phyloP scores from a whole-genome alignment of 2,797 vertebrate species.

The Prionace glauca region DNA sequence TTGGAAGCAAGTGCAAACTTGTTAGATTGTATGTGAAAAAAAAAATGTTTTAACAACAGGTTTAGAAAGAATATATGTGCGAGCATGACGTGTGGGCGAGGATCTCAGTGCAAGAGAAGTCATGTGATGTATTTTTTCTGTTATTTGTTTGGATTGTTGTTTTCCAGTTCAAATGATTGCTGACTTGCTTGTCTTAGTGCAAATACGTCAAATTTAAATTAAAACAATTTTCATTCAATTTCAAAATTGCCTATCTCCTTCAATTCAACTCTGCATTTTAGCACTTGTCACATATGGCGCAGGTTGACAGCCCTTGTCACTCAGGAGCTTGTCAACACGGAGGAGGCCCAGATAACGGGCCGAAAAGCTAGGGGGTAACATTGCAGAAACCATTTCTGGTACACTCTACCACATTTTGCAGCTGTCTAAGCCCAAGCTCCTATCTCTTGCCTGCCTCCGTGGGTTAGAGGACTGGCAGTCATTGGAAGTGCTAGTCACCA shows the following conservation, averaged over 20 bases:
- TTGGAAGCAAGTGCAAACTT: slow-evolving; percentile 31
- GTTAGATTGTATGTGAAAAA: slow-evolving; percentile 32
- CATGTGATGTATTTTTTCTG: slow-evolving; percentile 31
- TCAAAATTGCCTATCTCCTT: neutral
- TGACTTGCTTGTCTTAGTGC: slow-evolving; percentile 36
- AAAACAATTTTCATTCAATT: slow-evolving; percentile 35
- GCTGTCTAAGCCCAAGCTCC: neutral
- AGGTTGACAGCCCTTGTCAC: neutral
- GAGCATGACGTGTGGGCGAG: slow-evolving; percentile 32
- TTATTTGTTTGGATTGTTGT: slow-evolving; percentile 36
- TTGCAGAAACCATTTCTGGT: neutral
- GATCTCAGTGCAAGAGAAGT: slow-evolving; percentile 2
- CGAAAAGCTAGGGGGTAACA: neutral
- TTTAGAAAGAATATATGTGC: slow-evolving; percentile 30
- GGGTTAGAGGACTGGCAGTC: too few relatives aligned
- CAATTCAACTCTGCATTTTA: neutral
- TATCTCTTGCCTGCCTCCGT: neutral
- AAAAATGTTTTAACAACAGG: slow-evolving; percentile 27
- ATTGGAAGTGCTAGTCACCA: too few relatives aligned
- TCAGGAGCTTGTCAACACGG: neutral
- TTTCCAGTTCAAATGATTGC: slow-evolving; percentile 32
- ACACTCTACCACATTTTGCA: neutral
- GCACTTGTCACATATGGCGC: neutral
- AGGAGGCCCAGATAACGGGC: too few relatives aligned
- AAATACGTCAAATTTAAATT: slow-evolving; percentile 30